Base-by-base conservation (phyloP, 2,888 invertebrate species). In the Cerceris rybyensis region DNA sequence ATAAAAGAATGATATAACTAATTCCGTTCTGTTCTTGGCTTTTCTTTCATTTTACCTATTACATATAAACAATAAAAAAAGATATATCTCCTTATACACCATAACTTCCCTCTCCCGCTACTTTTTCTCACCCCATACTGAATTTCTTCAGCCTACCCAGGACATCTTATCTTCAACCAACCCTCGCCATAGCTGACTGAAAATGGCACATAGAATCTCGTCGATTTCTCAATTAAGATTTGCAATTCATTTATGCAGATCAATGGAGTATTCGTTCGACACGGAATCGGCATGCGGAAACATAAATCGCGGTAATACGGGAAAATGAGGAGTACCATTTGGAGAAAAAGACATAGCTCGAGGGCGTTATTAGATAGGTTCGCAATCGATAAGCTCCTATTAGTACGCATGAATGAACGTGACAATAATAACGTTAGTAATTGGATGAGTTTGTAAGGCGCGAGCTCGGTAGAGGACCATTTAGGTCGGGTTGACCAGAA, bases 401-500 rank as follows among this genome's bases (percentile, higher is more conserved):
- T 59, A 42, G n/a, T 16, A 7, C 54, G 16, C 49, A 8, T 7
- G n/a, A 57, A 7, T 50, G 16, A 14, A 54, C 59, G 46, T 46
- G 60, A 14, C 61, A 65, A 72, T 60, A 70, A 72, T 81, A 84
- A 71, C 58, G 64, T 66, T 67, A 65, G 78, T 74, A 84, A 83
- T 83, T 75, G 78, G 66, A 65, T 59, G 60, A 58, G 54, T 71
- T 76, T 84, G 68, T 78, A 78, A 83, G 46, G 66, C 41, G 46
- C 13, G 49, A 28, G 42, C 50, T 9, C 43, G 55, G 54, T 4
- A 28, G 59, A 57, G 59, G 49, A 72, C 42, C 80, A 65, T 75
- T 84, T 80, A 57, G 63, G 59, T 64, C 54, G 50, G 80, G 82
- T 71, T 76, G 82, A 70, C 72, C 76, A 84, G 84, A 84, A 82